These are phyloP conservation scores for Drosophila flavopinicola DNA, from an alignment of 2,888 invertebrate species.

Conservation along the genomic window DNA sequence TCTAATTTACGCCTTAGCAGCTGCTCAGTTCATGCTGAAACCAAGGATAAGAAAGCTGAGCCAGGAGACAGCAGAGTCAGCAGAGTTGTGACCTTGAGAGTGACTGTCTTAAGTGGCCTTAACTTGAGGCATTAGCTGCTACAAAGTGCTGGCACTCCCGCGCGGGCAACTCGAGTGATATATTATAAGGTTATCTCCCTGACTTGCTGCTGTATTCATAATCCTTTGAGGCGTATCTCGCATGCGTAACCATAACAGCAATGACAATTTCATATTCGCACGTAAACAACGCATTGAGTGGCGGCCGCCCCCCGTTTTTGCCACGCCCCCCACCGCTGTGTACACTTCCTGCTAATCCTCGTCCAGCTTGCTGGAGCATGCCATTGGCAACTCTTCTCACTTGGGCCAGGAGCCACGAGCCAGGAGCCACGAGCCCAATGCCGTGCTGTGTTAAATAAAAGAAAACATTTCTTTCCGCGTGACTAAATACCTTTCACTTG, in stretches of 20 bases:
- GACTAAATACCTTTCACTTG: conserved; percentile 79
- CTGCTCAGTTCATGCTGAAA: conserved; percentile 46
- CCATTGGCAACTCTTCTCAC: conserved; percentile 13
- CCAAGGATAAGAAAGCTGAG: conserved; percentile 56
- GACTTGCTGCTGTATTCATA: conserved; percentile 34
- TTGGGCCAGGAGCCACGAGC: too few relatives aligned
- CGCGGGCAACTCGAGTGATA: conserved; percentile 32
- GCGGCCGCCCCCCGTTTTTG: neutral
- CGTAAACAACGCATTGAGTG: conserved; percentile 70
- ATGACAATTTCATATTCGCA: conserved; percentile 71
- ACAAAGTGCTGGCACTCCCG: conserved; percentile 56
- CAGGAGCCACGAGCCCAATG: too few relatives aligned
- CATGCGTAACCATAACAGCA: conserved; percentile 56
- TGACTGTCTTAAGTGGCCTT: conserved; percentile 61
- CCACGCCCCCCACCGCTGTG: conserved; percentile 12
- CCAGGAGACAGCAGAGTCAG: conserved; percentile 7
- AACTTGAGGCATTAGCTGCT: conserved; percentile 62
- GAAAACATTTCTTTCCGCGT: conserved; percentile 78
- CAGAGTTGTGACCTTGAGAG: conserved; percentile 48
- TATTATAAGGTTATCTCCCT: conserved; percentile 34
- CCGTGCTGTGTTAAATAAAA: conserved; percentile 65
- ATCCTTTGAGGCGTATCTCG: conserved; percentile 55
- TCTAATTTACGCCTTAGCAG: conserved; percentile 75
- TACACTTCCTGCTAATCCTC: conserved; percentile 56
- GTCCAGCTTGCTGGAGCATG: conserved; percentile 62